phyloP scores from a whole-genome alignment of 2,797 vertebrate species.

The Onychomys leucogaster region DNA sequence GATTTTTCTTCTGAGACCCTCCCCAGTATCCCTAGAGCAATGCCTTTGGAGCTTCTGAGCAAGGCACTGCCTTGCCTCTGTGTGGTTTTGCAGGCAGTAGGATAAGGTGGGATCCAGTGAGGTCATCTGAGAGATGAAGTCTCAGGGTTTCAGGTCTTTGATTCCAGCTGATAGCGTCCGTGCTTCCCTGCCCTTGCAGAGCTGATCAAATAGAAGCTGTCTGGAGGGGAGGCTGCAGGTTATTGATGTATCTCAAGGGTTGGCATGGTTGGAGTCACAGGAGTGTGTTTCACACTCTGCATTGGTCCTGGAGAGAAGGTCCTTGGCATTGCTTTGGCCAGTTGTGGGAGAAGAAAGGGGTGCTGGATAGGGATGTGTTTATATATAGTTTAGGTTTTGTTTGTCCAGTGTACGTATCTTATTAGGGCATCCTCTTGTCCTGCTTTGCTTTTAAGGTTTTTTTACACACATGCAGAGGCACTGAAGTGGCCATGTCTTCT shows the following conservation, averaged over 20 bases:
- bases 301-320: not conserved
- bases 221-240: not conserved
- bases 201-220: not conserved
- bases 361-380: conserved; percentile 78
- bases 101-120: conserved; percentile 19
- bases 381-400: conserved; percentile 86
- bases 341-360: conserved; percentile 6
- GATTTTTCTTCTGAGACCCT: conserved; percentile 71
- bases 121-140: conserved; percentile 61
- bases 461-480: conserved; percentile 84
- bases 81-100: not conserved
- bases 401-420: conserved; percentile 84
- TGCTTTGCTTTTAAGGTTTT: conserved; percentile 84
- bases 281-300: not conserved
- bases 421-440: conserved; percentile 84
- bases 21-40: conserved; percentile 60
- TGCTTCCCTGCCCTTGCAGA: not conserved
- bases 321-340: conserved; percentile 70
- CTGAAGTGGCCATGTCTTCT: conserved; percentile 85
- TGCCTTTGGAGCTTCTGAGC: conserved; percentile 65
- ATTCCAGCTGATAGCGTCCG: not conserved
- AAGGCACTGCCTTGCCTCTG: not conserved
- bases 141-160: conserved; percentile 25
- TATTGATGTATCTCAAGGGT: not conserved
- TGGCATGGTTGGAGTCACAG: not conserved